Percentiles rank a stretch among this genome's conserved stretches.
Evolutionary conservation across 1,140 invertebrate genomes (phyloP).

Genomic region (Neotoxoptera formosana): DNA sequence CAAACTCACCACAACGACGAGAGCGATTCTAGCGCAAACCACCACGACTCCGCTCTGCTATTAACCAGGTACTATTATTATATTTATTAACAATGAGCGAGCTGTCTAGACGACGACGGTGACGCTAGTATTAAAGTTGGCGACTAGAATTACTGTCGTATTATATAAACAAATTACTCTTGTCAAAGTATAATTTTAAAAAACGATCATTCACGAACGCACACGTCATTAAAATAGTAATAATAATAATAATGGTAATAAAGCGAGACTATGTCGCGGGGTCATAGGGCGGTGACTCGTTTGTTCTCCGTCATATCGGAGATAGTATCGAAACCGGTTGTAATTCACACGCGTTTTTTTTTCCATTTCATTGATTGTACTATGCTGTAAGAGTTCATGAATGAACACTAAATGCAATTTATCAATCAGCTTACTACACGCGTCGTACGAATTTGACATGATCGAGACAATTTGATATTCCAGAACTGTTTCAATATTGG

Average conservation of each 20-base stretch:
- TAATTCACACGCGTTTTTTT: slow-evolving; percentile 39
- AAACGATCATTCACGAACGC: slow-evolving; percentile 11
- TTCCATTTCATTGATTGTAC: neutral
- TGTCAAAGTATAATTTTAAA: neutral
- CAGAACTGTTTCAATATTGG: neutral
- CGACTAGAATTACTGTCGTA: slow-evolving; percentile 15
- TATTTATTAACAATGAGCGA: neutral
- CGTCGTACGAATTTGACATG: neutral
- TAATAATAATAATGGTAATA: neutral
- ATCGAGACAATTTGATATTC: slow-evolving; percentile 11
- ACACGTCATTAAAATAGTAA: slow-evolving; percentile 11
- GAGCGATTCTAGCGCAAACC: slow-evolving; percentile 65
- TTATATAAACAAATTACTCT: neutral
- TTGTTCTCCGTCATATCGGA: neutral
- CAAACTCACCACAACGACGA: slow-evolving; percentile 69
- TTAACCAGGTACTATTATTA: slow-evolving; percentile 71
- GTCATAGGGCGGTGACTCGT: slow-evolving; percentile 39
- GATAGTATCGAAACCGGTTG: slow-evolving; percentile 43
- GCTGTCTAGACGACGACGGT: slow-evolving; percentile 32
- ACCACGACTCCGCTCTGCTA: slow-evolving; percentile 78
- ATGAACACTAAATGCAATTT: slow-evolving; percentile 42
- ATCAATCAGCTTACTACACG: neutral
- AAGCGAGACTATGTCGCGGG: neutral
- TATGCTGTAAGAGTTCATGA: neutral
- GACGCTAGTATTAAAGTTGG: neutral